These are phyloP conservation scores for Anas platyrhynchos DNA, from an alignment of 2,113 vertebrate species.

Conservation along the genomic window DNA sequence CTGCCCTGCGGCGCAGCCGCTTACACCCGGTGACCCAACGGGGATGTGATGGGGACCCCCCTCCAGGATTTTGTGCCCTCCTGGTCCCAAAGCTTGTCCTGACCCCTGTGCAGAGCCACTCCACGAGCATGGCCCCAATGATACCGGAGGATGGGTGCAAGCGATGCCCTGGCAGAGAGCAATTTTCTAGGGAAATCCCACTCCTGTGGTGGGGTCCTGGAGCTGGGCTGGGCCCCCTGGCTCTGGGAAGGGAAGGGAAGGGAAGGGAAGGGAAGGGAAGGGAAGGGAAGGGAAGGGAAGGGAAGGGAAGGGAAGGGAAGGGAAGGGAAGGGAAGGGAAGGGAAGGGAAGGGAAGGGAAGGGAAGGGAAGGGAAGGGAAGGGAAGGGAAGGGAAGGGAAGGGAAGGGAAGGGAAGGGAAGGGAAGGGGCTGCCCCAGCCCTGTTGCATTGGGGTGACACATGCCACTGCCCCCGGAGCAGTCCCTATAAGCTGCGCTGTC, in stretches of 20 bases:
- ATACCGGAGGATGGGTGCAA: background rate
- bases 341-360: too few relatives aligned
- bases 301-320: background rate
- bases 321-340: background rate
- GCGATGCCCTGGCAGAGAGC: fast-evolving
- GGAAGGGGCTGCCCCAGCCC: background rate
- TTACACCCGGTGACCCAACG: fast-evolving
- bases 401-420: background rate
- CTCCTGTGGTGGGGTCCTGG: fast-evolving
- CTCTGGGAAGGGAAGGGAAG: too few relatives aligned
- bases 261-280: too few relatives aligned
- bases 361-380: too few relatives aligned
- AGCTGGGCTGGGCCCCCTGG: background rate
- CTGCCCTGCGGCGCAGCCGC: background rate
- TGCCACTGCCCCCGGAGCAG: background rate
- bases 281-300: too few relatives aligned
- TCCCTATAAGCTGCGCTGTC: background rate
- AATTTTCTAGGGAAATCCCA: background rate
- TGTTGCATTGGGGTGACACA: background rate
- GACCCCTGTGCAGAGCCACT: background rate
- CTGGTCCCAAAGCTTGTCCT: background rate
- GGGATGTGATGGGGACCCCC: background rate
- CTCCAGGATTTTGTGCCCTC: background rate
- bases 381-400: too few relatives aligned
- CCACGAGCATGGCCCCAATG: background rate